Base-by-base conservation (phyloP, 2,113 vertebrate species). In the Alligator mississippiensis region DNA sequence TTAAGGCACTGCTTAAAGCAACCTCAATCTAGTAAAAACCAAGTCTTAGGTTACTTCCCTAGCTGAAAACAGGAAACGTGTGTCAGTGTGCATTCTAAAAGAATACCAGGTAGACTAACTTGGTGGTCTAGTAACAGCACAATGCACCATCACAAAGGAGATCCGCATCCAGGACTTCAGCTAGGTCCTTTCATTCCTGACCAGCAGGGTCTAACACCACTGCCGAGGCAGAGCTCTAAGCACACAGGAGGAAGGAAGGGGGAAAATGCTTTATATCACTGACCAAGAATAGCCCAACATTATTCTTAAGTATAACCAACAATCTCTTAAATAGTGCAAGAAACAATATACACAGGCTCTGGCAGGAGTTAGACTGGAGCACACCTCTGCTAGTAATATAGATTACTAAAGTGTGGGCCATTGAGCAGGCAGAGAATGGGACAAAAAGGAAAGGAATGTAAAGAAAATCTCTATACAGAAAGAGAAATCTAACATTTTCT, bases 91-190 rank as follows among this genome's bases (percentile, higher is more conserved):
- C 63, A 55, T 91, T 90, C 84, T 82, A 28, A 92, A 87, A 64
- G 76, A 89, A 55, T 38, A 30, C 78, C 19, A 25, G 89, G 62
- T 55, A 54, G 34, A 25, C 88, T 47, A 74, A 18, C 28, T 28
- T 79, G 90, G 77, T 92, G 74, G 93, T 84, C 93, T 87, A 84
- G 58, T 78, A 60, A 80, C 76, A 93, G 66, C 74, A 90, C 54
- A 38, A 8, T 83, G 27, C 55, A 9, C 64, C 92, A 59, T 21
- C 84, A 88, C 24, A 25, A 84, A 91, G 93, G 21, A 21, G 57
- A 90, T 63, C 81, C 61, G 82, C 89, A 91, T 77, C 91, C 68
- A 96, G 34, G 68, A n/a, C 30, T 94, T 92, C 90, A 95, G 88
- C 82, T 85, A 79, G 55, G 85, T 30, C 60, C 70, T 66, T 63